phyloP scores from a whole-genome alignment of 1,140 invertebrate genomes.

The Halesus radiatus region DNA sequence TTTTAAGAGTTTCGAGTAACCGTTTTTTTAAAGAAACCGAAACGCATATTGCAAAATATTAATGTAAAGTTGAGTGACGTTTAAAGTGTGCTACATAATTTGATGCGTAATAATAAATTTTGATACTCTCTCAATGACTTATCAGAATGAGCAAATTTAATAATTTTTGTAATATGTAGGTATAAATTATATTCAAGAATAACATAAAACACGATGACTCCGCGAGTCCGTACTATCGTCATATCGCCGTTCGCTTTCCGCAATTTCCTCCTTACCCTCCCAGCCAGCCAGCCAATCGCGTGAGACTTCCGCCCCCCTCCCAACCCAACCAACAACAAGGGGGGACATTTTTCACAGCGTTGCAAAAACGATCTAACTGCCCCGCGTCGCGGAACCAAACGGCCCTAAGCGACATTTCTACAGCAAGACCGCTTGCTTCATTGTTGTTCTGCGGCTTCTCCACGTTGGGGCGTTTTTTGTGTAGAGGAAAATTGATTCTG shows the following conservation, averaged over 20 bases:
- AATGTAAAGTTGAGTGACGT: too few relatives aligned
- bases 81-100: too few relatives aligned
- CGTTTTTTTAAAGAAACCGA: too few relatives aligned
- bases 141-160: too few relatives aligned
- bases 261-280: slow-evolving; percentile 52
- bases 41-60: too few relatives aligned
- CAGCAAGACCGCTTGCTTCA: neutral
- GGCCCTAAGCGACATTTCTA: slow-evolving; percentile 19
- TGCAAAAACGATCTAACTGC: slow-evolving; percentile 52
- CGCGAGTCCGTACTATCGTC: slow-evolving; percentile 35
- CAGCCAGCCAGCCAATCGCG: slow-evolving; percentile 53
- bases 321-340: slow-evolving; percentile 13
- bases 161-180: too few relatives aligned
- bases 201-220: neutral
- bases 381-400: slow-evolving; percentile 23
- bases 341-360: slow-evolving; percentile 45
- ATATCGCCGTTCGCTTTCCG: slow-evolving; percentile 53
- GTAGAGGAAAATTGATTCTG: slow-evolving; percentile 42
- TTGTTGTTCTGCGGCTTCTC: neutral
- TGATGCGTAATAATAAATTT: too few relatives aligned
- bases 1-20: too few relatives aligned
- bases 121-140: too few relatives aligned
- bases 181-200: too few relatives aligned
- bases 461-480: slow-evolving; percentile 45
- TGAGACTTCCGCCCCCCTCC: slow-evolving; percentile 48